Percentiles rank a stretch among this genome's conserved stretches.
Evolutionary conservation across 1,140 invertebrate genomes (phyloP).

Genomic region (Polypedilum vanderplanki): DNA sequence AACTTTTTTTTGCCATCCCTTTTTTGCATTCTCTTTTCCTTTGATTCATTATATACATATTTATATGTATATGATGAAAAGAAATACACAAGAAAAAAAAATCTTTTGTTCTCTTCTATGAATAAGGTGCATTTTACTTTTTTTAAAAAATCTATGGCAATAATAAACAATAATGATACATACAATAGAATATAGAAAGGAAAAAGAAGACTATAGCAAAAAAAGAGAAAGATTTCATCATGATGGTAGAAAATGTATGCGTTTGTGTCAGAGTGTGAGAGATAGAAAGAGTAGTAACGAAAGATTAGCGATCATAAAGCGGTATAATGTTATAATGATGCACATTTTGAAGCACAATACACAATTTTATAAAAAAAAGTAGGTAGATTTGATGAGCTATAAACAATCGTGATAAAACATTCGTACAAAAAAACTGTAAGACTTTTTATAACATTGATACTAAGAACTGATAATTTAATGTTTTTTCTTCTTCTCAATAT

Average conservation of each 20-base stretch:
- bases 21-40: too few relatives aligned
- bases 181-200: neutral
- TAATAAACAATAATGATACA: neutral
- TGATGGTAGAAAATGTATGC: neutral
- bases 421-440: conserved; percentile 18
- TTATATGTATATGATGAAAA: neutral
- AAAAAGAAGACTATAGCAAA: neutral
- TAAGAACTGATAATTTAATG: conserved; percentile 19
- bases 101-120: neutral
- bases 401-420: conserved; percentile 16
- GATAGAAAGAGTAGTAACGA: neutral
- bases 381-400: conserved; percentile 11
- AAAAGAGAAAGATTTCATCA: neutral
- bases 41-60: too few relatives aligned
- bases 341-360: neutral
- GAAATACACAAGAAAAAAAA: neutral
- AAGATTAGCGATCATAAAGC: too few relatives aligned
- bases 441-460: conserved; percentile 19
- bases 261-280: neutral
- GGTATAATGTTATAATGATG: neutral
- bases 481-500: conserved; percentile 19
- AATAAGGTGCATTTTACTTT: too few relatives aligned
- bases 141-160: too few relatives aligned
- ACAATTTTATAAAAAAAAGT: conserved; percentile 1
- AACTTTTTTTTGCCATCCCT: too few relatives aligned